Evolutionary conservation across 2,797 vertebrate genomes (phyloP).

Genomic region (Naso thynnoides): DNA sequence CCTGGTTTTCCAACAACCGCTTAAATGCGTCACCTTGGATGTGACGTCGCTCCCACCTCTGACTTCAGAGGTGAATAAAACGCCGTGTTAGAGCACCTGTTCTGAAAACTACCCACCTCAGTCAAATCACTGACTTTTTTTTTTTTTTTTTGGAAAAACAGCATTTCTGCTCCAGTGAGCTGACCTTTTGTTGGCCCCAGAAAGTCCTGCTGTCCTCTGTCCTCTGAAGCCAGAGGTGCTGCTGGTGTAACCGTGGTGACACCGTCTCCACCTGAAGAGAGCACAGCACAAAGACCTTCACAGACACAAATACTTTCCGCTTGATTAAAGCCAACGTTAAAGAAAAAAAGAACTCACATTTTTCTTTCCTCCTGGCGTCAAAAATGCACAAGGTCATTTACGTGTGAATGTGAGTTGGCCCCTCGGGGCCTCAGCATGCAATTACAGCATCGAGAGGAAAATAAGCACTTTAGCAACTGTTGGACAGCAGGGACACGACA

Average conservation of each 20-base stretch:
- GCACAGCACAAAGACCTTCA: not conserved
- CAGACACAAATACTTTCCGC: slow-evolving; percentile 4
- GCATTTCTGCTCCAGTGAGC: not conserved
- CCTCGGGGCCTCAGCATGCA: not conserved
- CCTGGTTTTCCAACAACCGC: too few species aligned
- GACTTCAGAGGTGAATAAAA: too few species aligned
- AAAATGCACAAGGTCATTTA: not conserved
- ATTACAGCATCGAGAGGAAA: slow-evolving; percentile 7
- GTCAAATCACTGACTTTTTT: too few species aligned
- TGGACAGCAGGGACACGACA: too few species aligned
- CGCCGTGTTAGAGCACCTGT: too few species aligned
- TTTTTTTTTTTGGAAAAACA: too few species aligned
- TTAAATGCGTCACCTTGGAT: too few species aligned
- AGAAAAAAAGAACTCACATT: not conserved
- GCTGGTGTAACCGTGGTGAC: slow-evolving; percentile 12
- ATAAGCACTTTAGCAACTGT: not conserved
- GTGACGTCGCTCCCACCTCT: too few species aligned
- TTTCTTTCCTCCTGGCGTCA: not conserved
- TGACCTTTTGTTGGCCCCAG: slow-evolving; percentile 24
- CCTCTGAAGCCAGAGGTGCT: slow-evolving; percentile 26
- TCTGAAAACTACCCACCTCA: too few species aligned
- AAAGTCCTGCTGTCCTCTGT: not conserved
- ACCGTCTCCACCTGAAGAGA: slow-evolving; percentile 5
- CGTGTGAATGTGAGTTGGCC: not conserved
- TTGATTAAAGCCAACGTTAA: not conserved